Percentiles rank a stretch among this genome's conserved stretches.
phyloP scores from a whole-genome alignment of 2,113 vertebrate species.

The Pteruthius melanotis region DNA sequence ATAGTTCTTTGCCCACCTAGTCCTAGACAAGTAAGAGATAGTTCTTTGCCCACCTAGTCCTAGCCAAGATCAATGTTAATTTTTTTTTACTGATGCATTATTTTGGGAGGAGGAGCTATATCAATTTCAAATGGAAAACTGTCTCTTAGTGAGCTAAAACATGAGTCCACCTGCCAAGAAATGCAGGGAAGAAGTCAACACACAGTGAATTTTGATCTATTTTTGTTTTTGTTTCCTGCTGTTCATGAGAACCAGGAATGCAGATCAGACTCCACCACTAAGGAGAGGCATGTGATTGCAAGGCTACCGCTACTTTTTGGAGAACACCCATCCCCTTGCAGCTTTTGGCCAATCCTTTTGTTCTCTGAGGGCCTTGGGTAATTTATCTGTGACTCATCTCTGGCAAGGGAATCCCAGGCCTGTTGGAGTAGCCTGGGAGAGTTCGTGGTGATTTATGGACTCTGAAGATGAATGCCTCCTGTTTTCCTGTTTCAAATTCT shows the following conservation, averaged over 20 bases:
- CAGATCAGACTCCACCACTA: not conserved
- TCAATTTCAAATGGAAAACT: not conserved
- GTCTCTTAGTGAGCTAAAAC: not conserved
- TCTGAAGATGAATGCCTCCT: not conserved
- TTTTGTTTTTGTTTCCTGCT: slow-evolving; percentile 51
- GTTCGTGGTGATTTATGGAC: slow-evolving; percentile 6
- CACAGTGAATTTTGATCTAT: slow-evolving; percentile 37
- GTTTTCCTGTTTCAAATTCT: slow-evolving; percentile 16
- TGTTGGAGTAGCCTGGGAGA: slow-evolving; percentile 29
- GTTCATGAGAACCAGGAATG: slow-evolving; percentile 34
- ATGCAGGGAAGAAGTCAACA: not conserved
- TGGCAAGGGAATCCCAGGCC: slow-evolving; percentile 41
- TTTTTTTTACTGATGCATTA: not conserved
- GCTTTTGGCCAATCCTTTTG: slow-evolving; percentile 37
- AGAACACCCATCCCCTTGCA: not conserved
- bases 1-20: not conserved
- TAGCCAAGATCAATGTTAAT: not conserved
- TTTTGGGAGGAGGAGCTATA: not conserved
- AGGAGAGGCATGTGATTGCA: not conserved
- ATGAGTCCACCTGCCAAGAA: slow-evolving; percentile 42
- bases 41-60: not conserved
- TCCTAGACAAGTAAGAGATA: not conserved
- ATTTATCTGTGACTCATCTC: slow-evolving; percentile 36
- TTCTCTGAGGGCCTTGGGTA: not conserved
- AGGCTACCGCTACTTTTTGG: slow-evolving; percentile 30